Conservation (phyloP, 2,888 invertebrate species). For the Cynaeus angustus region DNA sequence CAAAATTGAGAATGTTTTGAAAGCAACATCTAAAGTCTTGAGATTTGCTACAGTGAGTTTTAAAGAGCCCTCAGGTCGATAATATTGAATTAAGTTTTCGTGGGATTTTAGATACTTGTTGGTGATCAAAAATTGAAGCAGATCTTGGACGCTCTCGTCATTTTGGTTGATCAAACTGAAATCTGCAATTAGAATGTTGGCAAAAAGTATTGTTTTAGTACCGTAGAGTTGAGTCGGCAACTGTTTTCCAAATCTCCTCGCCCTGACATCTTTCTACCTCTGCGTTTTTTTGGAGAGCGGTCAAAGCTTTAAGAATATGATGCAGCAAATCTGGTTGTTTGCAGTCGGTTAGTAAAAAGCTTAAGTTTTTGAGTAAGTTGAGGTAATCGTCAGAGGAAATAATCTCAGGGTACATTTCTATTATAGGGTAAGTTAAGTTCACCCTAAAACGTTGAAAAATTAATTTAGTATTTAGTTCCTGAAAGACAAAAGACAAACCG, state of each 20-base stretch:
- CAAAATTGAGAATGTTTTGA: conserved; percentile 64
- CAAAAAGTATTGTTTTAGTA: conserved; percentile 49
- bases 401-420: conserved; percentile 69
- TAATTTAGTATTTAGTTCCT: too few species aligned
- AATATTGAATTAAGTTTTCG: conserved; percentile 68
- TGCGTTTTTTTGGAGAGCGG: conserved; percentile 59
- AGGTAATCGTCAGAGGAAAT: conserved; percentile 67
- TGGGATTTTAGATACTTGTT: conserved; percentile 61
- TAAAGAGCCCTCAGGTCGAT: conserved; percentile 68
- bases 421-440: conserved; percentile 67
- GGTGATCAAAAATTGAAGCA: conserved; percentile 70
- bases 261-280: conserved; percentile 44
- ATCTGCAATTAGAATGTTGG: conserved; percentile 52
- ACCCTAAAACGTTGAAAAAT: conserved; percentile 65
- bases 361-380: conserved; percentile 68
- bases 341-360: conserved; percentile 64
- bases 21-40: conserved; percentile 67
- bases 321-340: conserved; percentile 66
- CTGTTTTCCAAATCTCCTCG: conserved; percentile 66
- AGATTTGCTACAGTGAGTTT: conserved; percentile 68
- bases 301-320: conserved; percentile 67
- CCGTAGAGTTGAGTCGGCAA: conserved; percentile 70
- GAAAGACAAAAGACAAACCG: too few species aligned
- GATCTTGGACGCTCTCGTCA: conserved; percentile 68
- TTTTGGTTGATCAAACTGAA: conserved; percentile 71